Percentiles rank a stretch among this genome's conserved stretches.
These are phyloP conservation scores for Druceiella hillmani DNA, from an alignment of 2,888 invertebrate genomes.

Conservation along the genomic window DNA sequence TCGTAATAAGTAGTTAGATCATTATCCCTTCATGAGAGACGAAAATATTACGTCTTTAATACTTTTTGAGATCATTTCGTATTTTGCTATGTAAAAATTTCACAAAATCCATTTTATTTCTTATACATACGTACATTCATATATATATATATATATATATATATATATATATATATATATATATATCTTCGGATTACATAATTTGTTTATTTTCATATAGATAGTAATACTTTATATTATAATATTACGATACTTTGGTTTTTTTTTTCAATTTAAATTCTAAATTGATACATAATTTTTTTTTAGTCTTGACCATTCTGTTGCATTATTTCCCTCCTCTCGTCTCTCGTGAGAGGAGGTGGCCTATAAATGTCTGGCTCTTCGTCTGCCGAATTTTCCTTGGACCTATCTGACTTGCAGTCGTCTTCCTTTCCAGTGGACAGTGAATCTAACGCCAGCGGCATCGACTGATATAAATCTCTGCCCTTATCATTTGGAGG, in stretches of 20 bases:
- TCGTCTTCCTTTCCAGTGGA: slow-evolving; percentile 56
- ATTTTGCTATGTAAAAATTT: too few relatives aligned
- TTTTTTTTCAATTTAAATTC: too few relatives aligned
- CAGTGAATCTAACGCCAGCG: slow-evolving; percentile 53
- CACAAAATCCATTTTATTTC: too few relatives aligned
- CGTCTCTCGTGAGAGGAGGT: slow-evolving; percentile 54
- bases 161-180: slow-evolving; percentile 1
- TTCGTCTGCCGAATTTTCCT: slow-evolving; percentile 58
- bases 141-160: slow-evolving; percentile 1
- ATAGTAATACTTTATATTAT: not conserved
- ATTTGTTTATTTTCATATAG: not conserved
- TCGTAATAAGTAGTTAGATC: too few relatives aligned
- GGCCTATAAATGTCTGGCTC: slow-evolving; percentile 44
- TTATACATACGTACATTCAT: not conserved
- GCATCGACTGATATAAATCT: slow-evolving; percentile 55
- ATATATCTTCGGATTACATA: not conserved
- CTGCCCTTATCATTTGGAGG: slow-evolving; percentile 73
- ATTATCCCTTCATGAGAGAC: too few relatives aligned
- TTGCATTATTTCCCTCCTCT: slow-evolving; percentile 61
- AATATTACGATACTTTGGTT: slow-evolving; percentile 5
- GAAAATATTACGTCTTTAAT: too few relatives aligned
- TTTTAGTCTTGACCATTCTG: slow-evolving; percentile 77
- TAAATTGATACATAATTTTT: too few relatives aligned
- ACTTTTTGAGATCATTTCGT: too few relatives aligned
- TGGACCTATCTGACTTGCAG: slow-evolving; percentile 59